Percentiles rank a stretch among this genome's conserved stretches.
Conservation (phyloP, 2,888 invertebrate species). For the Willowsia nigromaculata region DNA sequence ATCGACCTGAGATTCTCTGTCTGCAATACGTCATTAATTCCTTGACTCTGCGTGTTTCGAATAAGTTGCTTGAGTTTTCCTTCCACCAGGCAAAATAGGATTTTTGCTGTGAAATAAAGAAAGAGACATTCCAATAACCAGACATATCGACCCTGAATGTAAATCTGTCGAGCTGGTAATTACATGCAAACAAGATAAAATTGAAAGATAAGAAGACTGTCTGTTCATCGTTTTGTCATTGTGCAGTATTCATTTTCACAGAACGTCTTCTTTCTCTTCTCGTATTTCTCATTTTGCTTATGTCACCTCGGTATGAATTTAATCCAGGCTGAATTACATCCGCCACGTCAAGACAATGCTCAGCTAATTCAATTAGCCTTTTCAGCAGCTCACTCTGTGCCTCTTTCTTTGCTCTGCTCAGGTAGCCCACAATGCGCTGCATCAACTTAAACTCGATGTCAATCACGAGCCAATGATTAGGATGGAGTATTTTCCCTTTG, state of each 20-base stretch:
- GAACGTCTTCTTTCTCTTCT: background rate
- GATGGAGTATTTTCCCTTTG: conserved; percentile 69
- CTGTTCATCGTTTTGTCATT: background rate
- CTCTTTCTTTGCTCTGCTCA: conserved; percentile 67
- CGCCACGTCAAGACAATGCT: conserved; percentile 75
- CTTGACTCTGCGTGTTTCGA: conserved; percentile 50
- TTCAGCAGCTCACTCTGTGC: conserved; percentile 60
- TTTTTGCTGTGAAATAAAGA: conserved; percentile 68
- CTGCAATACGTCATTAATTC: conserved; percentile 54
- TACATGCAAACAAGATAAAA: conserved; percentile 46
- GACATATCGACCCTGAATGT: background rate
- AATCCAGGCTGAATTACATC: conserved; percentile 75
- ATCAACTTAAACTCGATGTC: conserved; percentile 75
- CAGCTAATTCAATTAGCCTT: conserved; percentile 71
- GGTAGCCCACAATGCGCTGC: conserved; percentile 70
- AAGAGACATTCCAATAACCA: background rate
- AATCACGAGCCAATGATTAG: conserved; percentile 77
- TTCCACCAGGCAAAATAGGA: conserved; percentile 75
- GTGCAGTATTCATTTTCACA: conserved; percentile 6
- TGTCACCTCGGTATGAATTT: conserved; percentile 75
- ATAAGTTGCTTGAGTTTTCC: conserved; percentile 72
- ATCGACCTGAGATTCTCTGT: conserved; percentile 51
- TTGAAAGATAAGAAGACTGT: conserved; percentile 43
- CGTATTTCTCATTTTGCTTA: background rate
- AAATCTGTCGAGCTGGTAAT: conserved; percentile 23